Conservation (phyloP, 1,140 invertebrate species). For the Belonocnema kinseyi region DNA sequence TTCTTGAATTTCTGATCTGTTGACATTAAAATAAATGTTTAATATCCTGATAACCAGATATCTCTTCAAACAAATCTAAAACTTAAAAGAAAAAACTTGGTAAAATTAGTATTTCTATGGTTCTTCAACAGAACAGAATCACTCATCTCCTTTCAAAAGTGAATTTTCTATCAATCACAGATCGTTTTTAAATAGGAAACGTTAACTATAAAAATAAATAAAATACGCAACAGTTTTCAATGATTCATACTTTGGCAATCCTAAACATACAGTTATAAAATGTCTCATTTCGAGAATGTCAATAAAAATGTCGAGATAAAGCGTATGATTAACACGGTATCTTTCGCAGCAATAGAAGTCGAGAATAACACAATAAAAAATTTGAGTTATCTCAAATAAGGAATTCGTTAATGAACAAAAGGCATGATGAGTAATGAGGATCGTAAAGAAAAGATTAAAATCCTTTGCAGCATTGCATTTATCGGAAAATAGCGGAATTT, state of each 20-base stretch:
- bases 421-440: neutral
- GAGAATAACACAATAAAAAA: neutral
- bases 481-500: too few species aligned
- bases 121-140: too few species aligned
- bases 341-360: neutral
- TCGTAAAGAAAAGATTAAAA: neutral
- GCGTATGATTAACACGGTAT: neutral
- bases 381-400: neutral
- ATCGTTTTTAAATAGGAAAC: neutral
- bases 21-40: too few species aligned
- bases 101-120: too few species aligned
- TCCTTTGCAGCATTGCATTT: neutral
- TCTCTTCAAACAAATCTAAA: too few species aligned
- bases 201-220: neutral
- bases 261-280: neutral
- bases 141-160: too few species aligned
- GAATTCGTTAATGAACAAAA: neutral
- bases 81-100: too few species aligned
- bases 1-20: too few species aligned
- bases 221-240: neutral
- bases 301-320: slow-evolving; percentile 8
- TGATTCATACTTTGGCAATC: neutral
- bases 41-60: too few species aligned
- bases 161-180: neutral
- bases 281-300: neutral